phyloP scores from a whole-genome alignment of 2,888 invertebrate species.

The Erebia epiphron region DNA sequence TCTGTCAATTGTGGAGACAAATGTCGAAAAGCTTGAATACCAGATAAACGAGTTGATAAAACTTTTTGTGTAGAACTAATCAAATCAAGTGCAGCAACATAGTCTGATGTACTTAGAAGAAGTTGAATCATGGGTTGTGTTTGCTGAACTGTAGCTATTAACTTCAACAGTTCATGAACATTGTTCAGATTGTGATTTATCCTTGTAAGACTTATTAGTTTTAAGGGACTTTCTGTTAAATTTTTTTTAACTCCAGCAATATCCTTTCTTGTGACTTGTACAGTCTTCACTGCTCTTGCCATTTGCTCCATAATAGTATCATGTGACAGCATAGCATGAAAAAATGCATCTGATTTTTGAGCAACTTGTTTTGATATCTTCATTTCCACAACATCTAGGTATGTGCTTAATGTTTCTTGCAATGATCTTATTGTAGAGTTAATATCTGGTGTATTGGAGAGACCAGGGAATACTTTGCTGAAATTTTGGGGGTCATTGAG shows the following conservation, averaged over 20 bases:
- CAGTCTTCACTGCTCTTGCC: constrained; percentile 90
- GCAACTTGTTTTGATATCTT: constrained; percentile 96
- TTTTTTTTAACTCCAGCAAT: constrained; percentile 90
- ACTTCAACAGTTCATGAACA: constrained; percentile 89
- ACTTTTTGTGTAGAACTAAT: constrained; percentile 98
- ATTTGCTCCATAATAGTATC: constrained; percentile 98
- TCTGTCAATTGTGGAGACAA: constrained; percentile 97
- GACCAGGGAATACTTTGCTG: constrained; percentile 91
- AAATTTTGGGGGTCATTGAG: constrained; percentile 92
- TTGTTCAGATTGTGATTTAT: constrained; percentile 85
- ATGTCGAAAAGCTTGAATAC: constrained; percentile 97
- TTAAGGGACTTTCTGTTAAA: constrained; percentile 90
- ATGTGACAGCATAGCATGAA: constrained; percentile 99
- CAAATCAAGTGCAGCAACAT: constrained; percentile 97
- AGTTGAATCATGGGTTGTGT: constrained; percentile 99
- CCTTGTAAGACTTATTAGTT: constrained; percentile 88
- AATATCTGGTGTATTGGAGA: constrained; percentile 81
- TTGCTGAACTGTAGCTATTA: constrained; percentile 98
- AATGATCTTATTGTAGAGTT: constrained; percentile 86
- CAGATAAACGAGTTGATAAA: constrained; percentile 93
- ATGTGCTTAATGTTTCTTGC: constrained; percentile 96
- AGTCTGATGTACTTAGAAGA: constrained; percentile 96
- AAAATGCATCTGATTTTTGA: constrained; percentile 97
- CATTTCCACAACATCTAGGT: constrained; percentile 97
- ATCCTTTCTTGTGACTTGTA: constrained; percentile 88